Evolutionary conservation across 2,888 invertebrate genomes (phyloP), one percentile per base, ranked within the genome.

Genomic region (Torymus texanus): DNA sequence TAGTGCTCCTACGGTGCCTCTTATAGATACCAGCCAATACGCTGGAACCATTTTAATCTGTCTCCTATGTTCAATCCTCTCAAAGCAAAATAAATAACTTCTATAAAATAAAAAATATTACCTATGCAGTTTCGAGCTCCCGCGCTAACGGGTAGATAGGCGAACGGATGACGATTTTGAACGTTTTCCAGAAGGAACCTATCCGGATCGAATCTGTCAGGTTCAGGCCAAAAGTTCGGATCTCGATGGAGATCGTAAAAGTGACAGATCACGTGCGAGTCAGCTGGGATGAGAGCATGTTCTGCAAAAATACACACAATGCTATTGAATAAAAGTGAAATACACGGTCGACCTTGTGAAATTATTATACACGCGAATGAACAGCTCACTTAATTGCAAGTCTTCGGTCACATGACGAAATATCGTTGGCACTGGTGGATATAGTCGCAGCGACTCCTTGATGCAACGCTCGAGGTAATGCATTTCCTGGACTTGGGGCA

Each of bases 381-480:
- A 29, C 4, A 2, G 29, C 29, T 72, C 81, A 87, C 87, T 85
- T 29, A 87, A 81, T 81, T 85, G 81, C 4, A 94, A 90, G 83
- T 93, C 92, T 85, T 94, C 93, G 0, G 89, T 90, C 62, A 94
- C 85, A 61, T 88, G 88, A 80, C 95, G 92, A 4, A 92, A 92
- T 84, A 95, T 92, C 83, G 94, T 92, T 50, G 93, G 94, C 11
- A 95, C 94, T 83, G 94, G 94, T 0, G 95, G 95, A 83, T 92
- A 94, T 10, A 95, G 86, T 73, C 94, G 89, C 73, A 95, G 85
- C 0, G 94, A 91, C 87, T 95, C 94, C 87, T 95, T 95, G 67
- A 95, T 93, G 83, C 94, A 94, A 83, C 93, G 92, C 83, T 95
- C 95, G 81, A 94, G 90, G 85, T 94, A 95, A 75, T 92, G 92